Conservation (phyloP, 2,888 invertebrate genomes). For the Endotricha flammealis region DNA sequence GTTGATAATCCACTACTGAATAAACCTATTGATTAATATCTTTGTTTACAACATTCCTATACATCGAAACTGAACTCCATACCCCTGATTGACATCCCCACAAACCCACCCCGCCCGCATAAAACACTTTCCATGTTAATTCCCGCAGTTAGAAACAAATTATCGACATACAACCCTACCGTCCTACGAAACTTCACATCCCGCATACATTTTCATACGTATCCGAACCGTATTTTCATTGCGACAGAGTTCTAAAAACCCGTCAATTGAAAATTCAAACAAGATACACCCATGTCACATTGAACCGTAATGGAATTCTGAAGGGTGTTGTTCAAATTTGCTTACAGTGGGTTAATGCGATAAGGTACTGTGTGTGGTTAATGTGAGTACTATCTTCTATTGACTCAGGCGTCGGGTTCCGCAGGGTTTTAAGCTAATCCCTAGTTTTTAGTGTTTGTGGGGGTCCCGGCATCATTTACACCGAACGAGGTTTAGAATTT, state of each 20-base stretch:
- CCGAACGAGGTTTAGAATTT: background rate
- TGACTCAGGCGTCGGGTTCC: slow-evolving; percentile 25
- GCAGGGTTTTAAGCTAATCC: slow-evolving; percentile 7
- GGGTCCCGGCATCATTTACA: slow-evolving; percentile 2
- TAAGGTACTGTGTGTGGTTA: slow-evolving; percentile 3
- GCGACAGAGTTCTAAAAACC: slow-evolving; percentile 7
- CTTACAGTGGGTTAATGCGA: background rate
- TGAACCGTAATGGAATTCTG: background rate
- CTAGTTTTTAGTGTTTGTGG: slow-evolving; percentile 1
- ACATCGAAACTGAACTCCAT: slow-evolving; percentile 1
- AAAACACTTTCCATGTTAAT: slow-evolving; percentile 9
- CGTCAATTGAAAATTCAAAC: background rate
- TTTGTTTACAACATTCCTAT: background rate
- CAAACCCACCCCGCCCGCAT: background rate
- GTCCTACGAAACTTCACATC: background rate
- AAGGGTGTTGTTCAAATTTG: background rate
- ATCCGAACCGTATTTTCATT: background rate
- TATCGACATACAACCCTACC: slow-evolving; percentile 4
- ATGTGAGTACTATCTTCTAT: slow-evolving; percentile 27
- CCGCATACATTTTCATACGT: background rate
- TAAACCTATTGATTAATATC: too few species aligned
- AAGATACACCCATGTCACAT: slow-evolving; percentile 1
- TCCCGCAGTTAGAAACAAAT: slow-evolving; percentile 3
- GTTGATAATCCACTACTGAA: too few species aligned
- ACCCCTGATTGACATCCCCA: background rate